These are phyloP conservation scores for Drosophila koepferae DNA, from an alignment of 2,888 invertebrate species.

Conservation along the genomic window DNA sequence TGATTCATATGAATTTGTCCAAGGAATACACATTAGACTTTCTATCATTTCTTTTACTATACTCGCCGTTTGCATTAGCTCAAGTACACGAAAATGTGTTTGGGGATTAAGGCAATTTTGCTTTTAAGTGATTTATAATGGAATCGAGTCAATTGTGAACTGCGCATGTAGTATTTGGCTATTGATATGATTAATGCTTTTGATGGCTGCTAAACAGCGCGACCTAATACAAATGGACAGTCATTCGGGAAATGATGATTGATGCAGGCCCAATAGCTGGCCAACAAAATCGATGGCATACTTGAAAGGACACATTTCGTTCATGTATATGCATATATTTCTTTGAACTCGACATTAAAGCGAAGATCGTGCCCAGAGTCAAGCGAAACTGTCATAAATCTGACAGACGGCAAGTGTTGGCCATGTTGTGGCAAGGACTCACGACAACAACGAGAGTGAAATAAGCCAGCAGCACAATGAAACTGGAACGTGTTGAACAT, in stretches of 20 bases:
- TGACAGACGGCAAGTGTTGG: conserved; percentile 61
- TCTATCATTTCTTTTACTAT: neutral
- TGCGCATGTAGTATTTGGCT: neutral
- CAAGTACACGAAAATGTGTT: neutral
- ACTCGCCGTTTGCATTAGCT: neutral
- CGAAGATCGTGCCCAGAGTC: conserved; percentile 43
- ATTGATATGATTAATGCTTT: conserved; percentile 40
- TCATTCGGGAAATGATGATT: conserved; percentile 46
- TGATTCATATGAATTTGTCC: neutral
- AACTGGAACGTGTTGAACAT: conserved; percentile 70
- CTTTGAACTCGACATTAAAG: conserved; percentile 7
- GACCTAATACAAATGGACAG: conserved; percentile 27
- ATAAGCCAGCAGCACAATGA: conserved; percentile 30
- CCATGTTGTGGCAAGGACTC: conserved; percentile 30
- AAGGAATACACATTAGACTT: neutral
- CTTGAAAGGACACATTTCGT: conserved; percentile 10
- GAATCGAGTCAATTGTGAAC: neutral
- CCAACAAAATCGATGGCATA: conserved; percentile 39
- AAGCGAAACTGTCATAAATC: conserved; percentile 64
- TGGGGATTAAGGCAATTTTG: neutral
- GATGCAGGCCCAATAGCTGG: conserved; percentile 18
- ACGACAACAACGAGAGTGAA: conserved; percentile 2
- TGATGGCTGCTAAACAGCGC: conserved; percentile 3
- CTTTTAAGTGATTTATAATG: conserved; percentile 16
- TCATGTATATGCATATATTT: conserved; percentile 8